Evolutionary conservation across 2,888 invertebrate species (phyloP).

Genomic region (Pterobdella sp.): DNA sequence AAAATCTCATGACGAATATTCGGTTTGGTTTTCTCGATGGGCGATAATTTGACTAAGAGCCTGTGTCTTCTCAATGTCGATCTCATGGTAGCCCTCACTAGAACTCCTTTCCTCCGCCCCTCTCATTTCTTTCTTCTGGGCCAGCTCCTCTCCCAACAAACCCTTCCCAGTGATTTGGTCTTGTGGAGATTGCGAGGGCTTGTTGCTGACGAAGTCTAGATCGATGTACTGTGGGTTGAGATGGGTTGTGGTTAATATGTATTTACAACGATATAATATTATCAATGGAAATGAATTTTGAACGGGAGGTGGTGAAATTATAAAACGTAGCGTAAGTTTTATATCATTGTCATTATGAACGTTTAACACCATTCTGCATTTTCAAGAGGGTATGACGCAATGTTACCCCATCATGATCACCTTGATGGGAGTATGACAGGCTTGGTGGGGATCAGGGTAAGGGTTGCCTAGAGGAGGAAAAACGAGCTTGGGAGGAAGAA

Average conservation of each 20-base stretch:
- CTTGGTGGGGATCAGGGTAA: not conserved
- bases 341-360: not conserved
- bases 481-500: not conserved
- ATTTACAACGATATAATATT: not conserved
- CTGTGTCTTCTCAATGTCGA: slow-evolving; percentile 22
- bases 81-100: slow-evolving; percentile 18
- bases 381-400: too few relatives aligned
- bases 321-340: not conserved
- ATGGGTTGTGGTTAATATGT: not conserved
- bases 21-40: not conserved
- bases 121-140: not conserved
- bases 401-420: not conserved
- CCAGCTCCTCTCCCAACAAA: not conserved
- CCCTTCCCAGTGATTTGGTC: not conserved
- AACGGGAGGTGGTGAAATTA: not conserved
- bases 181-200: not conserved
- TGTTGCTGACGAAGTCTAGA: slow-evolving; percentile 15
- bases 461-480: not conserved
- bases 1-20: not conserved
- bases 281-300: too few relatives aligned
- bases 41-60: slow-evolving; percentile 16
- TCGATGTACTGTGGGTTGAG: slow-evolving; percentile 11
- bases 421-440: not conserved
- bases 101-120: not conserved
- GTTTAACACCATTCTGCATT: too few relatives aligned